Conservation (phyloP, 2,113 vertebrate genomes). For the Phalacrocorax aristotelis region DNA sequence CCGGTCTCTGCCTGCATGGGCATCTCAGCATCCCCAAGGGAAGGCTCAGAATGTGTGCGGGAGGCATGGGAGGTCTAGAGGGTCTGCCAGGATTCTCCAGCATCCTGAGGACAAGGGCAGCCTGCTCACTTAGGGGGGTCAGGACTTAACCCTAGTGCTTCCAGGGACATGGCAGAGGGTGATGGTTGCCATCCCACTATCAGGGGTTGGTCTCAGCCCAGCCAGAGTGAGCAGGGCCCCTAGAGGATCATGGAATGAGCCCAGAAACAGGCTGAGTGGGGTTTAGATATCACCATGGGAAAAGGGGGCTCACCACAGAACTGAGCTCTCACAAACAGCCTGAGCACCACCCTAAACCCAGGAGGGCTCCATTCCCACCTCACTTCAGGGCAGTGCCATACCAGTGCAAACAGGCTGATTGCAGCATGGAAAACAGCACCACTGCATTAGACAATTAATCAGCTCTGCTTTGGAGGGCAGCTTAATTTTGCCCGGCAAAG, state of each 20-base stretch:
- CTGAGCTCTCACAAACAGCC: not conserved
- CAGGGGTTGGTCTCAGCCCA: not conserved
- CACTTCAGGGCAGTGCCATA: not conserved
- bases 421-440: not conserved
- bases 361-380: not conserved
- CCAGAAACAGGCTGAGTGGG: not conserved
- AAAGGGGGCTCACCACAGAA: not conserved
- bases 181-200: not conserved
- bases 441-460: not conserved
- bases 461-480: not conserved
- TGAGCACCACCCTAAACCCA: not conserved
- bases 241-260: not conserved
- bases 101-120: not conserved
- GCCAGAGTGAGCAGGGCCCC: not conserved
- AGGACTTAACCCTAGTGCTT: not conserved
- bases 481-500: not conserved
- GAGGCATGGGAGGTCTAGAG: not conserved
- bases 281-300: not conserved
- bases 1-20: not conserved
- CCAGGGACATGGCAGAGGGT: not conserved
- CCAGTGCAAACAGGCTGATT: not conserved
- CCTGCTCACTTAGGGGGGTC: accelerated
- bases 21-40: not conserved
- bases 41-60: not conserved
- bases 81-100: not conserved